Conservation (phyloP, 2,113 vertebrate genomes). For the Chaetodon auriga region DNA sequence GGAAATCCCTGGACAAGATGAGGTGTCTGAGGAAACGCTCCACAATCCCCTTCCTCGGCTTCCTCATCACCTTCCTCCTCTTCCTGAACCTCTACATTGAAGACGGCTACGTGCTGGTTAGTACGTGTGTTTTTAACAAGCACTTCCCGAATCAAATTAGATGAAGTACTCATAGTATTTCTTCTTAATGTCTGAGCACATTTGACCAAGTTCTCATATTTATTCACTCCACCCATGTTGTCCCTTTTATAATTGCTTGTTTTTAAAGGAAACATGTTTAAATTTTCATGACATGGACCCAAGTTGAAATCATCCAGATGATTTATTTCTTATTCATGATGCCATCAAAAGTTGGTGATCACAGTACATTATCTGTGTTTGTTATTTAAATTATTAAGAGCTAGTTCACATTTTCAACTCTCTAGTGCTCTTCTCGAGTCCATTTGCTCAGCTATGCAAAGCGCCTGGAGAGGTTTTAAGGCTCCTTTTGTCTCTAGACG, state of each 20-base stretch:
- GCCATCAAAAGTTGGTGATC: constrained; percentile 70
- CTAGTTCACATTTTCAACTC: constrained; percentile 42
- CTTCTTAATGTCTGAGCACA: too few species aligned
- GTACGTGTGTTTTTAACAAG: constrained; percentile 55
- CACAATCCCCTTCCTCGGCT: constrained; percentile 93
- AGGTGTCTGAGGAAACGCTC: constrained; percentile 97
- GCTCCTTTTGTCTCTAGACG: constrained; percentile 29
- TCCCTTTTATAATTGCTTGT: constrained; percentile 39
- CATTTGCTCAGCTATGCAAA: constrained; percentile 46
- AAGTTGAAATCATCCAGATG: constrained; percentile 56
- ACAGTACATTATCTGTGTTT: constrained; percentile 70
- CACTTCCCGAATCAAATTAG: neutral
- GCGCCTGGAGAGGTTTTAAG: constrained; percentile 21
- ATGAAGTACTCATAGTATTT: neutral
- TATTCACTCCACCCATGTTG: neutral
- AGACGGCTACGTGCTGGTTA: constrained; percentile 96
- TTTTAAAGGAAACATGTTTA: constrained; percentile 56
- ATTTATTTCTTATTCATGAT: constrained; percentile 75
- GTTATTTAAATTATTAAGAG: constrained; percentile 77
- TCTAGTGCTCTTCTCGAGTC: constrained; percentile 30
- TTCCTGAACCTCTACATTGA: constrained; percentile 98
- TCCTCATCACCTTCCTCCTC: constrained; percentile 94
- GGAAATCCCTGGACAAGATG: constrained; percentile 96
- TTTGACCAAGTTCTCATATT: constrained; percentile 11
- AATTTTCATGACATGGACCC: constrained; percentile 63